Percentiles rank a stretch among this genome's conserved stretches.
These are phyloP conservation scores for Chauna torquata DNA, from an alignment of 2,113 vertebrate genomes.

Conservation along the genomic window DNA sequence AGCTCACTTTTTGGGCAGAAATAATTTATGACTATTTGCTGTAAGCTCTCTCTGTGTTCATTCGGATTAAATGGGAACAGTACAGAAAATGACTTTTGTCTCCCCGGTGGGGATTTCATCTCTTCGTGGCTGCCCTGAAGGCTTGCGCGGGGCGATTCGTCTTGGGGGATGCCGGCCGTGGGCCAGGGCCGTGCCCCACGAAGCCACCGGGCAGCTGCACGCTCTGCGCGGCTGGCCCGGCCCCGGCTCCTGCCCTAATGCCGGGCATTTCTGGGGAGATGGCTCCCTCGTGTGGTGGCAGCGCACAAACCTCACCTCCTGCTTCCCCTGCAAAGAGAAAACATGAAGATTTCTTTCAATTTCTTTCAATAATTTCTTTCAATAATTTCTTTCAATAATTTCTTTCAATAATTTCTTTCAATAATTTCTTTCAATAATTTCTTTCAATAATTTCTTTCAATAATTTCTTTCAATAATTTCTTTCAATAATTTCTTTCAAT, in stretches of 20 bases:
- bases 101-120: accelerated
- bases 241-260: neutral
- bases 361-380: too few species aligned
- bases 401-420: too few species aligned
- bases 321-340: neutral
- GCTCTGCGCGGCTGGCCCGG: too few species aligned
- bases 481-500: too few species aligned
- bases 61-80: accelerated
- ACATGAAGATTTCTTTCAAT: accelerated
- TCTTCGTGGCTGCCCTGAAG: neutral
- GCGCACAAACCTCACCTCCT: neutral
- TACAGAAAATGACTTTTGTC: accelerated
- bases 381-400: too few species aligned
- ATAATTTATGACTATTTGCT: accelerated
- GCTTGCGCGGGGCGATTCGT: neutral
- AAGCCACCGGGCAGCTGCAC: accelerated
- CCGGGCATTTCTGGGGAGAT: slow-evolving; percentile 58
- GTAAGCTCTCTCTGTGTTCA: accelerated
- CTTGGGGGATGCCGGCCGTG: neutral
- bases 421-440: too few species aligned
- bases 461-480: too few species aligned
- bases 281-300: slow-evolving; percentile 77
- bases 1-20: neutral
- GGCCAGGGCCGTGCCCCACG: neutral
- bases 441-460: too few species aligned